phyloP scores from a whole-genome alignment of 1,140 invertebrate genomes.

The Sinella curviseta region DNA sequence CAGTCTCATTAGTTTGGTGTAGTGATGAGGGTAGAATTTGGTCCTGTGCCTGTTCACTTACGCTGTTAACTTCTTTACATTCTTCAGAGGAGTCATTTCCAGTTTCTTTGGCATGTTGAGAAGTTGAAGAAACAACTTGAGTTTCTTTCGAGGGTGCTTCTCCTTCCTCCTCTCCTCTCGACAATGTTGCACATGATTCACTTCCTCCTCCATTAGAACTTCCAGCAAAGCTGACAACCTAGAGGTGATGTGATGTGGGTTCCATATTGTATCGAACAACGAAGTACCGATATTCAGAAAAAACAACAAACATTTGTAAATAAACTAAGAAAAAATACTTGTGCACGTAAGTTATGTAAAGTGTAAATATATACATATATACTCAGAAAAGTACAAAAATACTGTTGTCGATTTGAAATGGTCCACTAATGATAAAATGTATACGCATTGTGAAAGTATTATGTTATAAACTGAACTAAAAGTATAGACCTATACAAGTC shows the following conservation, averaged over 20 bases:
- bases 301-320: conserved; percentile 11
- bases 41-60: not conserved
- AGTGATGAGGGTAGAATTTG: not conserved
- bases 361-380: not conserved
- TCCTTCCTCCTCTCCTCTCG: not conserved
- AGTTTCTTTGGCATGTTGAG: conserved; percentile 10
- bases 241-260: not conserved
- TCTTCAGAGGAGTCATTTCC: not conserved
- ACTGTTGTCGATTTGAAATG: too few species aligned
- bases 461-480: too few species aligned
- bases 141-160: conserved; percentile 5
- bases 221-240: conserved; percentile 16
- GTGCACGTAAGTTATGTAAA: not conserved
- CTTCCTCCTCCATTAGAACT: not conserved
- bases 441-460: too few species aligned
- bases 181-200: not conserved
- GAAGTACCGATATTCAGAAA: not conserved
- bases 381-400: too few species aligned
- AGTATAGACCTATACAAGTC: too few species aligned
- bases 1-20: not conserved
- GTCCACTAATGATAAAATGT: too few species aligned
- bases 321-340: not conserved
- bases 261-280: not conserved
- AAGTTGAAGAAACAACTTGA: conserved; percentile 14
- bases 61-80: not conserved